Evolutionary conservation across 2,113 vertebrate genomes (phyloP).

Genomic region (Arothron firmamentum): DNA sequence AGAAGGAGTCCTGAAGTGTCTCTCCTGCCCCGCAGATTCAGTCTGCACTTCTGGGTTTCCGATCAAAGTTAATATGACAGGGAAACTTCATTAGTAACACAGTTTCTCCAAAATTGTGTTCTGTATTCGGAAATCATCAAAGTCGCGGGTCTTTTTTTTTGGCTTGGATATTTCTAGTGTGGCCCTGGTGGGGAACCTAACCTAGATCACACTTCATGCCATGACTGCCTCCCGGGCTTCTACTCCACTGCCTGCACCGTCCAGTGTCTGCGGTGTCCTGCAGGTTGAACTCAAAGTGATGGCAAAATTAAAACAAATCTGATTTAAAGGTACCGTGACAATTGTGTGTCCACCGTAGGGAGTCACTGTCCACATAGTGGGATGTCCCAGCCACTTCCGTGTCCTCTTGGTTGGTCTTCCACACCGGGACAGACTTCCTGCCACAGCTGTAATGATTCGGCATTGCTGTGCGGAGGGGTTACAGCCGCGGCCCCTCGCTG

Average conservation of each 20-base stretch:
- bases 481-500: slow-evolving; percentile 31
- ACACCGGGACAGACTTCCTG: slow-evolving; percentile 63
- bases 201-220: slow-evolving; percentile 54
- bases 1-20: slow-evolving; percentile 76
- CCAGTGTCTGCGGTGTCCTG: slow-evolving; percentile 74
- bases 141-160: not conserved
- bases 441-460: slow-evolving; percentile 59
- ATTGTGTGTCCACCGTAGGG: slow-evolving; percentile 51
- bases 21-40: slow-evolving; percentile 72
- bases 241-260: slow-evolving; percentile 61
- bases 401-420: slow-evolving; percentile 62
- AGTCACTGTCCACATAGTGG: slow-evolving; percentile 68
- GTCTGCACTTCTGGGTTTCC: slow-evolving; percentile 74
- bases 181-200: slow-evolving; percentile 73
- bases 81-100: not conserved
- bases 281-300: slow-evolving; percentile 67
- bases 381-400: slow-evolving; percentile 64
- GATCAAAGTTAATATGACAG: slow-evolving; percentile 57
- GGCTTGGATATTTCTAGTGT: slow-evolving; percentile 50
- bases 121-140: no score
- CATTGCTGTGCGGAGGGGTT: slow-evolving; percentile 42
- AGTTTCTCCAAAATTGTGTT: not conserved
- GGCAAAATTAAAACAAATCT: not conserved
- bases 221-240: slow-evolving; percentile 62
- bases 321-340: not conserved